Base-by-base conservation (phyloP, 2,797 vertebrate genomes). In the Sebastes diaconus region DNA sequence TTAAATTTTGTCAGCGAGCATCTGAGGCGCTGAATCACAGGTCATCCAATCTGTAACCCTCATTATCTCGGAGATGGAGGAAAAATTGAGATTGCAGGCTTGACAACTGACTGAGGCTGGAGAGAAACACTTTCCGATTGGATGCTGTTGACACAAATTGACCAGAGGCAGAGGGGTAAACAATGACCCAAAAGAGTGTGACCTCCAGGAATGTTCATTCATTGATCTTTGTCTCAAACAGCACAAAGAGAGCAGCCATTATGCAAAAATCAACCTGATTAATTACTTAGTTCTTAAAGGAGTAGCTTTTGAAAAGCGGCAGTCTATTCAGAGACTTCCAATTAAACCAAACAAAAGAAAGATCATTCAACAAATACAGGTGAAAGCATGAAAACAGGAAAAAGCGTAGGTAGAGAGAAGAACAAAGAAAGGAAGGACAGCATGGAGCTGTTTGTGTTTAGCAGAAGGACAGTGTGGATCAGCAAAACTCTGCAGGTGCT, bases 31-130 rank as follows among this genome's bases (percentile, higher is more conserved):
- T 67, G 73, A 80, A 57, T 78, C 63, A 67, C 5, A 60, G 79
- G 82, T 81, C 84, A 76, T 84, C 57, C 77, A 75, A 67, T 83
- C 42, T 32, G 55, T 16, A 80, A 84, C 74, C 79, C 76, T 70
- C 52, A 86, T 88, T 85, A 87, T 85, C 57, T 84, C 16, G 29
- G n/a, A 68, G 68, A 80, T 84, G 79, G 80, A 50, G 36, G 16
- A 69, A 36, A 69, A 80, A 77, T 55, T 55, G 57, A 68, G 60
- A 74, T 60, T 18, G 50, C 16, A 27, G 54, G 34, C 80, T 74
- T 77, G 70, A 85, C 79, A 73, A 55, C 30, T 34, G 27, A 24
- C 54, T 76, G 52, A 24, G 27, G 12, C 14, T 54, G 32, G 30
- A 80, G 6, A 67, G 22, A 82, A 77, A 77, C 32, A 34, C 29